Conservation (phyloP, 2,888 invertebrate species). For the Nysson spinosus region DNA sequence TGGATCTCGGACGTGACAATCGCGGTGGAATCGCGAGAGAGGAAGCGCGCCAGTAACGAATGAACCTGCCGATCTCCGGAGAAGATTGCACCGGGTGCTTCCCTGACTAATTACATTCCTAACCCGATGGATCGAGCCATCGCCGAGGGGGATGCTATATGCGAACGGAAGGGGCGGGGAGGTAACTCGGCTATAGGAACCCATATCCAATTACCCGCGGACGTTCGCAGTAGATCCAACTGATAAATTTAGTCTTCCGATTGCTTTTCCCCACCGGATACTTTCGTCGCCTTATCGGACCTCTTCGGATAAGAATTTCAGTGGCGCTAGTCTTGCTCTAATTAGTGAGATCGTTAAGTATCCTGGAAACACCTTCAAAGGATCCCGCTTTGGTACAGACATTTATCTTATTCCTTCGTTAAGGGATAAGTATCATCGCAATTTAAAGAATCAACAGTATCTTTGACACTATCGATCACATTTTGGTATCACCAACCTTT, state of each 20-base stretch:
- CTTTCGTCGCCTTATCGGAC: slow-evolving; percentile 9
- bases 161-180: not conserved
- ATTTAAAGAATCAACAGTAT: too few relatives aligned
- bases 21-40: slow-evolving; percentile 39
- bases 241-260: slow-evolving; percentile 30
- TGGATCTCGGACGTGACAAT: slow-evolving; percentile 62
- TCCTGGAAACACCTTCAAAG: not conserved
- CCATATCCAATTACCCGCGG: slow-evolving; percentile 65
- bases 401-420: too few relatives aligned
- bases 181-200: slow-evolving; percentile 39
- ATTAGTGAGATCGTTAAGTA: not conserved
- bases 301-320: not conserved
- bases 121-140: slow-evolving; percentile 61
- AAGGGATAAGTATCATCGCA: too few relatives aligned
- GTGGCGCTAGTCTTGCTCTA: not conserved
- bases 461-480: too few relatives aligned
- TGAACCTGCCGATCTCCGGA: slow-evolving; percentile 61
- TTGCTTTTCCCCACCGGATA: slow-evolving; percentile 4
- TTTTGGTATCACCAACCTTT: too few relatives aligned
- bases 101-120: slow-evolving; percentile 75
- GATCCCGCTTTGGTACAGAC: too few relatives aligned
- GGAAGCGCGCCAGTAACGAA: slow-evolving; percentile 53
- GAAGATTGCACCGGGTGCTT: slow-evolving; percentile 65
- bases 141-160: slow-evolving; percentile 27
- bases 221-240: slow-evolving; percentile 53